Percentiles rank a stretch among this genome's conserved stretches.
Evolutionary conservation across 2,113 vertebrate genomes (phyloP).

Genomic region (Percopsis transmontana): DNA sequence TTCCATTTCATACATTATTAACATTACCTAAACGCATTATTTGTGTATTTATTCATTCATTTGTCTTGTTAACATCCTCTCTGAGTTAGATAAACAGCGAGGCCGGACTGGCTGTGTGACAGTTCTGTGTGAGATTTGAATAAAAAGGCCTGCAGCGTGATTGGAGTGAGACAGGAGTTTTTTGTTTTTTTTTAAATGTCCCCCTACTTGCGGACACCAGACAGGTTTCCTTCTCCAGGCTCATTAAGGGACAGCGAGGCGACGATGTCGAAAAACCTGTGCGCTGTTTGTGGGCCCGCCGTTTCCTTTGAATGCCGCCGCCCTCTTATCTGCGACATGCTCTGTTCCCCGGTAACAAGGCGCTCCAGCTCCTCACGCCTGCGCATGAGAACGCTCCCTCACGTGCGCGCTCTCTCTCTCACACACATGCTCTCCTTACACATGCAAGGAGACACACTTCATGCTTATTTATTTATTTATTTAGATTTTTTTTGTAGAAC

Average conservation of each 20-base stretch:
- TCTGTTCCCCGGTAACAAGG: constrained; percentile 79
- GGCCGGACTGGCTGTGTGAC: constrained; percentile 66
- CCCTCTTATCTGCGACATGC: constrained; percentile 78
- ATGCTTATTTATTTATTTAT: constrained; percentile 59
- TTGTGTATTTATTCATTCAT: constrained; percentile 79
- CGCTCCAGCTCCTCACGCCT: constrained; percentile 41
- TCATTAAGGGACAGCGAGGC: constrained; percentile 80
- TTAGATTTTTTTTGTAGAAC: constrained; percentile 37
- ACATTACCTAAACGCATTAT: constrained; percentile 76
- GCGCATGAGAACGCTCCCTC: constrained; percentile 40
- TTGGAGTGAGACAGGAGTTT: constrained; percentile 72
- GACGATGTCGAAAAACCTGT: constrained; percentile 69
- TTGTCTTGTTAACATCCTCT: constrained; percentile 78
- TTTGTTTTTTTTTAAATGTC: constrained; percentile 24
- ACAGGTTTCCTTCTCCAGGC: constrained; percentile 67
- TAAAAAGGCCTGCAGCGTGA: constrained; percentile 69
- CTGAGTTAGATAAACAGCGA: constrained; percentile 71
- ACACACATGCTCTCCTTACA: constrained; percentile 10
- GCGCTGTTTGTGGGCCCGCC: constrained; percentile 70
- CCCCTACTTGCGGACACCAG: constrained; percentile 55
- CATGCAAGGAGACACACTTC: constrained; percentile 47
- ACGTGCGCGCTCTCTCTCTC: constrained; percentile 24
- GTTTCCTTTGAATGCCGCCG: constrained; percentile 73
- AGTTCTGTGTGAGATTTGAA: constrained; percentile 69
- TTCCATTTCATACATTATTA: constrained; percentile 78